Evolutionary conservation across 2,797 vertebrate genomes (phyloP).

Genomic region (Sebastes itinus): DNA sequence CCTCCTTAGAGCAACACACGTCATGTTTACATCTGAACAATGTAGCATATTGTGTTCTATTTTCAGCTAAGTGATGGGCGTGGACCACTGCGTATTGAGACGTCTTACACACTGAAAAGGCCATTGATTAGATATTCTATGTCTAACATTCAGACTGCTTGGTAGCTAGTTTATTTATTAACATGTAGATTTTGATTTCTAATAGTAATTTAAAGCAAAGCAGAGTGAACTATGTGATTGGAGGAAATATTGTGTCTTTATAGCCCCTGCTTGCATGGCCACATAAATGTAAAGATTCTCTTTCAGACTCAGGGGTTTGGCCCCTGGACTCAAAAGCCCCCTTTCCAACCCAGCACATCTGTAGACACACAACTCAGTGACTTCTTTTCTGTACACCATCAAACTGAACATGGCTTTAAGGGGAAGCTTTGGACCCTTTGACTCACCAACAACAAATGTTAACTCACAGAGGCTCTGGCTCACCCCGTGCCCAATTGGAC

Average conservation of each 20-base stretch:
- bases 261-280: not conserved
- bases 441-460: not conserved
- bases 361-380: not conserved
- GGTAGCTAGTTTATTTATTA: not conserved
- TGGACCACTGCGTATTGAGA: not conserved
- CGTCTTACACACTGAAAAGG: not conserved
- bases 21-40: slow-evolving; percentile 51
- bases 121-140: not conserved
- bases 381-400: not conserved
- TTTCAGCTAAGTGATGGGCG: slow-evolving; percentile 26
- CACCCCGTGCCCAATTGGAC: not conserved
- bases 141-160: not conserved
- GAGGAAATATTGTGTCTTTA: not conserved
- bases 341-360: not conserved
- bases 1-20: slow-evolving; percentile 60
- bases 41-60: slow-evolving; percentile 23
- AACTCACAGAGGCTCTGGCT: not conserved
- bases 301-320: not conserved
- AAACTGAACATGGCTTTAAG: not conserved
- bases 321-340: not conserved
- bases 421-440: not conserved
- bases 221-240: not conserved
- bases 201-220: not conserved
- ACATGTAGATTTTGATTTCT: not conserved
- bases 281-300: not conserved